phyloP scores from a whole-genome alignment of 2,797 vertebrate genomes.

The Crossoptilon crossoptilon region DNA sequence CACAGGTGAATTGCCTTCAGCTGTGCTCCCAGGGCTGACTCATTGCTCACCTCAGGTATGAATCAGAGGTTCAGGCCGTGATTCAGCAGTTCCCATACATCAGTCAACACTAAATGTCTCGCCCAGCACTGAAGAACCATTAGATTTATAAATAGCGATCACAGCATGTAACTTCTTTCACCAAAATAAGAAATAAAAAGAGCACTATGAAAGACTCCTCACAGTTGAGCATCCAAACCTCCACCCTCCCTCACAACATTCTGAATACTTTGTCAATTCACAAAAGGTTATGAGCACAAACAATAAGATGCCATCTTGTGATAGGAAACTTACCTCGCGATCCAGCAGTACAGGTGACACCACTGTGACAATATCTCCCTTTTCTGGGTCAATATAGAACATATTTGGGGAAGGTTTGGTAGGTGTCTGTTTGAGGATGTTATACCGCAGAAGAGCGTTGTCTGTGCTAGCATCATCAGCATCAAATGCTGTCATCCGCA shows the following conservation, averaged over 20 bases:
- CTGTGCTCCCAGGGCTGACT: no score
- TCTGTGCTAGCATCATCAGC: constrained; percentile 92
- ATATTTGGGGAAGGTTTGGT: constrained; percentile 96
- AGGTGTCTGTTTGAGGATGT: constrained; percentile 92
- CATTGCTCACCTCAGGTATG: no score
- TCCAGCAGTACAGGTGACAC: constrained; percentile 91
- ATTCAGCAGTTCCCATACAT: no score
- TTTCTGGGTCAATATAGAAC: constrained; percentile 97
- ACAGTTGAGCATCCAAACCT: background rate
- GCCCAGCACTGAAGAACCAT: background rate
- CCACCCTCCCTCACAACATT: rapidly evolving
- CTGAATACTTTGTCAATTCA: background rate
- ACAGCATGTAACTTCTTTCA: background rate
- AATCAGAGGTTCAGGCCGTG: no score
- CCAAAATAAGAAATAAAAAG: background rate
- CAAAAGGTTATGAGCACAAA: background rate
- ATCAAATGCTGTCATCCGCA: constrained; percentile 93
- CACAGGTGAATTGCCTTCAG: no score
- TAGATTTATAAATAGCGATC: background rate
- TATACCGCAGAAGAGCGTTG: constrained; percentile 93
- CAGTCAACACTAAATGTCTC: background rate
- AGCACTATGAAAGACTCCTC: background rate
- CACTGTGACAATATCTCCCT: constrained; percentile 94
- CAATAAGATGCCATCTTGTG: rapidly evolving
- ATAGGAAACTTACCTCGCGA: constrained; percentile 87